A percentile compares a stretch with the other conserved stretches of the same genome.
These are phyloP conservation scores for Misgurnus anguillicaudatus DNA, from an alignment of 2,113 vertebrate genomes.

Conservation along the genomic window DNA sequence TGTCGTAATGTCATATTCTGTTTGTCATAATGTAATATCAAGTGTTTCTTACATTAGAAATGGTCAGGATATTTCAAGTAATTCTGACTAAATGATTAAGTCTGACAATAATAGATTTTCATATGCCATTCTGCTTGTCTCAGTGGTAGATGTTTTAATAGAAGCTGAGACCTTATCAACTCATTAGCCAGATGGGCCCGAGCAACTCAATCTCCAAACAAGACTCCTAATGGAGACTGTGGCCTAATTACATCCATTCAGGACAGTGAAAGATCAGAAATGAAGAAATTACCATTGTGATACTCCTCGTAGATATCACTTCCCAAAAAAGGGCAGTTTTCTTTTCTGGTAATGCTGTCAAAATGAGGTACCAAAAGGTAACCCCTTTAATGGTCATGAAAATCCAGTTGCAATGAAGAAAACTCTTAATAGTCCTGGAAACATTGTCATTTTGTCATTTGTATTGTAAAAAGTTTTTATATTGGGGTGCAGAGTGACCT, in stretches of 20 bases:
- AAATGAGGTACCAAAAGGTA: conserved; percentile 24
- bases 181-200: conserved; percentile 76
- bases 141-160: conserved; percentile 76
- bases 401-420: no score
- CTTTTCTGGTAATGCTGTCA: not conserved
- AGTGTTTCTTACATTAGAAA: conserved; percentile 11
- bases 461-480: no score
- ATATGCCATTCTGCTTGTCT: conserved; percentile 73
- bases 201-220: conserved; percentile 73
- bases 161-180: conserved; percentile 73
- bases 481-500: no score
- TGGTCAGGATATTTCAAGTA: conserved; percentile 69
- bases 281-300: conserved; percentile 47
- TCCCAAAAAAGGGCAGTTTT: conserved; percentile 5
- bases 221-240: conserved; percentile 70
- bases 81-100: conserved; percentile 64
- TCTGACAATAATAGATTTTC: conserved; percentile 78
- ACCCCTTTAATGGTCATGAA: not conserved
- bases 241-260: conserved; percentile 76
- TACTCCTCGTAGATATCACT: conserved; percentile 29
- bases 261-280: conserved; percentile 59
- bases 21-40: not conserved
- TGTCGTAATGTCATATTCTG: not conserved
- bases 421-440: no score
- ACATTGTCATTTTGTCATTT: no score